Evolutionary conservation across 2,888 invertebrate genomes (phyloP).

Genomic region (Meganola albula): DNA sequence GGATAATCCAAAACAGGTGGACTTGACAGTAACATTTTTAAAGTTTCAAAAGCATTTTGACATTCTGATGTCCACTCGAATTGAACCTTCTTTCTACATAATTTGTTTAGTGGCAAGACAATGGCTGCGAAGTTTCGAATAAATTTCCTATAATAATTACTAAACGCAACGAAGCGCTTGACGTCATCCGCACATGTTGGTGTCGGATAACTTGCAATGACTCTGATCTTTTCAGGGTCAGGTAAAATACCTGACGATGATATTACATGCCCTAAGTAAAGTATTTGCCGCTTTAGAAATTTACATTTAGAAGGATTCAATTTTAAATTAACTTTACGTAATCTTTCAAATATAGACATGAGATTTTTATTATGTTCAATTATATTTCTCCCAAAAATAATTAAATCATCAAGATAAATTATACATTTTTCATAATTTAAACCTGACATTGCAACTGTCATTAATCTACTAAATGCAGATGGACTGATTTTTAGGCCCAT

Average conservation of each 20-base stretch:
- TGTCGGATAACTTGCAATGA: no score
- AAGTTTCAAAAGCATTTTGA: neutral
- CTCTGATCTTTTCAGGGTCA: no score
- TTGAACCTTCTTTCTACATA: neutral
- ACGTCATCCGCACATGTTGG: no score
- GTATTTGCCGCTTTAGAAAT: slow-evolving; percentile 1
- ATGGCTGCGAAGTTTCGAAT: neutral
- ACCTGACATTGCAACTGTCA: slow-evolving; percentile 6
- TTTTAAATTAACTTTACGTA: no score
- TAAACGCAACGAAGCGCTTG: no score
- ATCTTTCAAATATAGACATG: slow-evolving; percentile 2
- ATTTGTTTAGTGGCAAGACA: neutral
- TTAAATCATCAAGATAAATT: slow-evolving; percentile 3
- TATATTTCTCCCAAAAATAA: slow-evolving; percentile 2
- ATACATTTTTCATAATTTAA: slow-evolving; percentile 3
- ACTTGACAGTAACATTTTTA: neutral
- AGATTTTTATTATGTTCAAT: slow-evolving; percentile 3
- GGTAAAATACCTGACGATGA: no score
- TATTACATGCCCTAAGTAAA: slow-evolving; percentile 5
- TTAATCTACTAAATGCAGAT: slow-evolving; percentile 1
- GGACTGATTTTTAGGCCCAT: slow-evolving; percentile 6
- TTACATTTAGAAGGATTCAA: no score
- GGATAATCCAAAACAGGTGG: neutral
- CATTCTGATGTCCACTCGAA: neutral
- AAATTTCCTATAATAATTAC: neutral